Percentiles rank a stretch among this genome's conserved stretches.
These are phyloP conservation scores for Antheraea mylitta DNA, from an alignment of 1,140 invertebrate genomes.

Conservation along the genomic window DNA sequence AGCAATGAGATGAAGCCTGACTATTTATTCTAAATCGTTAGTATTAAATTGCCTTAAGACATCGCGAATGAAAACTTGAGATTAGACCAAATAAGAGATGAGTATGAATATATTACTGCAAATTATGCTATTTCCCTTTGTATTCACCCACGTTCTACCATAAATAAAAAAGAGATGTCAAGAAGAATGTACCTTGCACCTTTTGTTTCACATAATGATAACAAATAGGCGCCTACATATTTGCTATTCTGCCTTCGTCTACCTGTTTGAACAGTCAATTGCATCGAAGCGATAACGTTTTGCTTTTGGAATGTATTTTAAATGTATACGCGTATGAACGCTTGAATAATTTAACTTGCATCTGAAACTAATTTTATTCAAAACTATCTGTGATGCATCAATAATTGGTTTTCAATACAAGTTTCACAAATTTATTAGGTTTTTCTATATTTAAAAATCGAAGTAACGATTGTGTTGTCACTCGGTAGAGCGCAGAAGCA, in stretches of 20 bases:
- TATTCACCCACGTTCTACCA: not conserved
- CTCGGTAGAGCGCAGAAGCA: too few relatives aligned
- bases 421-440: not conserved
- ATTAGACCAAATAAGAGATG: not conserved
- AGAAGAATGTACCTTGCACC: not conserved
- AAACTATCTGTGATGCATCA: not conserved
- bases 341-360: not conserved
- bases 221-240: slow-evolving; percentile 28
- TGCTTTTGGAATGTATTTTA: slow-evolving; percentile 25
- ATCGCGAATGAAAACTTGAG: too few relatives aligned
- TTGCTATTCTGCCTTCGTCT: slow-evolving; percentile 40
- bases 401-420: not conserved
- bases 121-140: not conserved
- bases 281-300: slow-evolving; percentile 37
- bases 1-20: too few relatives aligned
- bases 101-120: not conserved
- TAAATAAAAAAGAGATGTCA: not conserved
- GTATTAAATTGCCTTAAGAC: too few relatives aligned
- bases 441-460: not conserved
- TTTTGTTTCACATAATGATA: slow-evolving; percentile 24
- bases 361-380: slow-evolving; percentile 4
- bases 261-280: slow-evolving; percentile 38
- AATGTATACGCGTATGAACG: slow-evolving; percentile 7
- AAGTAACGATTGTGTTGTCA: not conserved
- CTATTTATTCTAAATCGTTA: too few relatives aligned